phyloP scores from a whole-genome alignment of 1,140 invertebrate species.

The Pinna nobilis region DNA sequence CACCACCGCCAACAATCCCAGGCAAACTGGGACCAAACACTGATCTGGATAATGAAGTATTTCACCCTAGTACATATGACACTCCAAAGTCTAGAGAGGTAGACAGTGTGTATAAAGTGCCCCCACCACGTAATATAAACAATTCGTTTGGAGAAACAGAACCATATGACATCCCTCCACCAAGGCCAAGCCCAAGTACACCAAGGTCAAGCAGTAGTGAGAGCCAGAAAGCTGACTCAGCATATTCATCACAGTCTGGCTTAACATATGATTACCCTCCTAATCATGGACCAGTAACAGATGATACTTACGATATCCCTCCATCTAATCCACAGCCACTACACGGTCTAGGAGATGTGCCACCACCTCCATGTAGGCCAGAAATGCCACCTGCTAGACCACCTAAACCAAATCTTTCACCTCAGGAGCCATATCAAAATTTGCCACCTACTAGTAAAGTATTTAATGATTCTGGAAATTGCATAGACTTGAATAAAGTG shows the following conservation, averaged over 20 bases:
- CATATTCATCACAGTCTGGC: conserved; percentile 45
- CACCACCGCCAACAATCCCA: conserved; percentile 52
- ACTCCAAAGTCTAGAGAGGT: conserved; percentile 27
- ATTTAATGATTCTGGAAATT: conserved; percentile 20
- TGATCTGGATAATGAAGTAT: conserved; percentile 48
- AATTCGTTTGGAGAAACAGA: conserved; percentile 30
- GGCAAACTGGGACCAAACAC: background rate
- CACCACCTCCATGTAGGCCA: conserved; percentile 43
- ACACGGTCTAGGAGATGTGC: conserved; percentile 44
- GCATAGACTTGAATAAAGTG: conserved; percentile 45
- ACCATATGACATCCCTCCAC: conserved; percentile 50
- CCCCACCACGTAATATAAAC: conserved; percentile 31
- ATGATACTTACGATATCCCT: conserved; percentile 58
- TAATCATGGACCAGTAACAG: background rate
- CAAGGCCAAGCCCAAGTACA: conserved; percentile 44
- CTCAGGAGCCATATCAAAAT: conserved; percentile 64
- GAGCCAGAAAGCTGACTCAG: conserved; percentile 53
- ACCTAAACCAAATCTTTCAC: conserved; percentile 45
- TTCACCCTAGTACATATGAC: conserved; percentile 47
- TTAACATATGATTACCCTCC: conserved; percentile 53
- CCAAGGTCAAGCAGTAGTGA: conserved; percentile 56
- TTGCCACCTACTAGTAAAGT: conserved; percentile 55
- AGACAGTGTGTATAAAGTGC: conserved; percentile 49
- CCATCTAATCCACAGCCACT: conserved; percentile 36
- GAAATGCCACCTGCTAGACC: conserved; percentile 37